A percentile compares a stretch with the other conserved stretches of the same genome.
phyloP scores from a whole-genome alignment of 2,888 invertebrate species.

The Drosophila subquinaria region DNA sequence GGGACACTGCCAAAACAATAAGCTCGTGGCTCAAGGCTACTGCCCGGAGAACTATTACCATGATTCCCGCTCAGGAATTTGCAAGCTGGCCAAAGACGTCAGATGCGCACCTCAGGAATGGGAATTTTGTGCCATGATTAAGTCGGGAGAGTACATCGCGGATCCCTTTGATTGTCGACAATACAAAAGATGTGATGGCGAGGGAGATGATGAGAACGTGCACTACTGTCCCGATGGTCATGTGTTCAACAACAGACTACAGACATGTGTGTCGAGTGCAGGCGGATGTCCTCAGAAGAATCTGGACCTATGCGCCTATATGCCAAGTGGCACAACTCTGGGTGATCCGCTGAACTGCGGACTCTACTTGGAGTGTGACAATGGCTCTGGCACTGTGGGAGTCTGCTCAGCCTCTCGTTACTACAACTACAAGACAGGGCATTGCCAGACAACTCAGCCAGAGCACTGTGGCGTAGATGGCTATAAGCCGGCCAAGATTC shows the following conservation, averaged over 20 bases:
- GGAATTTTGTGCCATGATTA: constrained; percentile 36
- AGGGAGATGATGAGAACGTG: constrained; percentile 2
- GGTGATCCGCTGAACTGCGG: constrained; percentile 46
- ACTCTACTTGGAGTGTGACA: constrained; percentile 40
- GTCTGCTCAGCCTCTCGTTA: constrained; percentile 54
- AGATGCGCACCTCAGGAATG: constrained; percentile 32
- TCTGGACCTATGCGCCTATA: constrained; percentile 35
- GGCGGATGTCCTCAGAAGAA: constrained; percentile 47
- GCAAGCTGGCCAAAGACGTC: constrained; percentile 5
- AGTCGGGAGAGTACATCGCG: constrained; percentile 33
- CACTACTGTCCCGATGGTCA: constrained; percentile 33
- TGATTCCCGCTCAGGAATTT: constrained; percentile 42
- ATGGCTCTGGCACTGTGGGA: constrained; percentile 25
- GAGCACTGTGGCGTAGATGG: constrained; percentile 27
- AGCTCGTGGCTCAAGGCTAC: constrained; percentile 15
- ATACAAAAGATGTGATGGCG: constrained; percentile 30
- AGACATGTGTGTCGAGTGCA: constrained; percentile 37
- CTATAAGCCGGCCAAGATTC: not conserved
- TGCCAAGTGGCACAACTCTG: constrained; percentile 30
- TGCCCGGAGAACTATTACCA: constrained; percentile 32
- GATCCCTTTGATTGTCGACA: constrained; percentile 44
- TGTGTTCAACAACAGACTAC: constrained; percentile 36
- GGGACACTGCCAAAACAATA: constrained; percentile 50
- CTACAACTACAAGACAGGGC: constrained; percentile 40
- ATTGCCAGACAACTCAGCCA: constrained; percentile 50